These are phyloP conservation scores for Synergus gifuensis DNA, from an alignment of 2,888 invertebrate genomes.

Conservation along the genomic window DNA sequence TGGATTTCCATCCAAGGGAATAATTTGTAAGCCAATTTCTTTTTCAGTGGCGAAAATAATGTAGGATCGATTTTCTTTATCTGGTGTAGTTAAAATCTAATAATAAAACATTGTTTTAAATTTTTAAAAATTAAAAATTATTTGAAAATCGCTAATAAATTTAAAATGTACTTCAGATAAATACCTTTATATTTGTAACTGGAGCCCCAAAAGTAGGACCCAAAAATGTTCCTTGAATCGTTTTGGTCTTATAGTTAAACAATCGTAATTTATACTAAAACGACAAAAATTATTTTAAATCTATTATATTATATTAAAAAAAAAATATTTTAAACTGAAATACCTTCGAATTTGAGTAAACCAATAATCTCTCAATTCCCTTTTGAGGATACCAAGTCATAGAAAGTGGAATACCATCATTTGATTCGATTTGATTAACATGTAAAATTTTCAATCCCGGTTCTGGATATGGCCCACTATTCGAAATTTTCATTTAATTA, in stretches of 20 bases:
- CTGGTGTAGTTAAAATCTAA: constrained; percentile 74
- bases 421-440: constrained; percentile 82
- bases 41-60: constrained; percentile 83
- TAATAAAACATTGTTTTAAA: constrained; percentile 36
- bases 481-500: constrained; percentile 5
- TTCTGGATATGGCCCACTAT: constrained; percentile 67
- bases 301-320: not conserved
- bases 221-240: constrained; percentile 83
- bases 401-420: constrained; percentile 81
- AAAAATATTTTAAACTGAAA: not conserved
- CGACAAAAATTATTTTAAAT: not conserved
- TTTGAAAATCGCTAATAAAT: not conserved
- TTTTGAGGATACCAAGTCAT: constrained; percentile 79
- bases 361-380: constrained; percentile 78
- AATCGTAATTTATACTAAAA: constrained; percentile 83
- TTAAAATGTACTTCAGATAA: not conserved
- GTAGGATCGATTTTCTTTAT: constrained; percentile 76
- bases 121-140: constrained; percentile 12
- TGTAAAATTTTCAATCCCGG: constrained; percentile 69
- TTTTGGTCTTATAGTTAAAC: constrained; percentile 82
- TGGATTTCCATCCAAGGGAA: constrained; percentile 88
- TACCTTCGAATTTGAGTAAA: constrained; percentile 83
- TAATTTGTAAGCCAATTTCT: constrained; percentile 84
- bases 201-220: constrained; percentile 85
- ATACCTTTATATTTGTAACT: constrained; percentile 78